These are phyloP conservation scores for Stigmatopora argus DNA, from an alignment of 2,113 vertebrate species.

Conservation along the genomic window DNA sequence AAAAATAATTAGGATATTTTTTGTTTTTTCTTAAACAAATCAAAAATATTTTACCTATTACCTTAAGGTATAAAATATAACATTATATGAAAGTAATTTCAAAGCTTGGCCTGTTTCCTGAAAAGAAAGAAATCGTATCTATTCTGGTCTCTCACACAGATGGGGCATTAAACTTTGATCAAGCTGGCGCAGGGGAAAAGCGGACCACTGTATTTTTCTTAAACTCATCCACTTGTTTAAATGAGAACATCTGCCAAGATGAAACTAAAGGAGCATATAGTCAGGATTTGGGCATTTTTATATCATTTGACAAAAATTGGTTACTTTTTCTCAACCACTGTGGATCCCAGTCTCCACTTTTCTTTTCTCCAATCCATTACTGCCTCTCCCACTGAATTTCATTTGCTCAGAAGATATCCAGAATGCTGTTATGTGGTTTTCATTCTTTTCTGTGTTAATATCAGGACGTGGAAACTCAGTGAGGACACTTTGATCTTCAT, in stretches of 20 bases:
- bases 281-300: no score
- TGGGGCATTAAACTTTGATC: conserved; percentile 54
- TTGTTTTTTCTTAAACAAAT: background rate
- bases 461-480: no score
- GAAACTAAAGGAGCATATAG: background rate
- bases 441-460: no score
- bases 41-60: conserved; percentile 12
- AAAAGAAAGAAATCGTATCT: conserved; percentile 31
- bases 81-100: conserved; percentile 10
- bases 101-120: conserved; percentile 19
- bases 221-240: background rate
- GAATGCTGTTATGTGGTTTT: no score
- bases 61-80: conserved; percentile 9
- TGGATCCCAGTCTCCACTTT: no score
- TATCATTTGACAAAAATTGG: background rate
- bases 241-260: conserved; percentile 2
- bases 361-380: no score
- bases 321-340: no score
- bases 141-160: conserved; percentile 42
- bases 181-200: conserved; percentile 20
- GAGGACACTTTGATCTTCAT: no score
- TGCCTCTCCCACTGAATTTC: no score
- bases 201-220: conserved; percentile 1
- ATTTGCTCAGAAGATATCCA: no score
- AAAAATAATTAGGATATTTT: background rate